phyloP scores from a whole-genome alignment of 2,797 vertebrate genomes.

The Chaetodon trifasciatus region DNA sequence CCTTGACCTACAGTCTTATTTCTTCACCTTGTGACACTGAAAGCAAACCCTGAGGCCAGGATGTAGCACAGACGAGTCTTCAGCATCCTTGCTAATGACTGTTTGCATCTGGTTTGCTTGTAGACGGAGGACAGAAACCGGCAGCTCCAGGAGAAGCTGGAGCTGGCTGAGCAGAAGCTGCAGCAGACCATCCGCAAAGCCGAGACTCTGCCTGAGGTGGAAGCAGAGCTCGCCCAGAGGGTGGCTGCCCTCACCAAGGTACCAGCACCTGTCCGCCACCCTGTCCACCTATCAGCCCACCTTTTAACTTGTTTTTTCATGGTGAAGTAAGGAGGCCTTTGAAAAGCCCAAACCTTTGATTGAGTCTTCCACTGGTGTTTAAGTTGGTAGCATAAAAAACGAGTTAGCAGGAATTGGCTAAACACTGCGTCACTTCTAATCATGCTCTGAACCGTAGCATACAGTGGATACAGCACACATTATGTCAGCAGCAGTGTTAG shows the following conservation, averaged over 20 bases:
- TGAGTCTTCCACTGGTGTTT: background rate
- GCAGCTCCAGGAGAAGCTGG: slow-evolving; percentile 95
- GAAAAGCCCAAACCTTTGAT: background rate
- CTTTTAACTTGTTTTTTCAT: background rate
- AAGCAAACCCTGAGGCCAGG: slow-evolving; percentile 20
- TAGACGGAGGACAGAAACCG: slow-evolving; percentile 95
- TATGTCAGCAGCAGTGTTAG: background rate
- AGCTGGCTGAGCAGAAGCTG: slow-evolving; percentile 96
- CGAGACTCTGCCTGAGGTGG: slow-evolving; percentile 95
- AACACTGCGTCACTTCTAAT: background rate
- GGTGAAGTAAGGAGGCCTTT: background rate
- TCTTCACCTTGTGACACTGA: slow-evolving; percentile 10
- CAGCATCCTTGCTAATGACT: background rate
- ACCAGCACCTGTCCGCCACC: background rate
- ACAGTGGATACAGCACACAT: background rate
- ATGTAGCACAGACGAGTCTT: background rate
- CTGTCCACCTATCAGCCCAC: background rate
- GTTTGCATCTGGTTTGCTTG: slow-evolving; percentile 38
- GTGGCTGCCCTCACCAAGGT: slow-evolving; percentile 97
- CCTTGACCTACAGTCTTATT: background rate
- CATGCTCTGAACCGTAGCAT: background rate
- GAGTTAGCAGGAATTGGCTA: background rate
- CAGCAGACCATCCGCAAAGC: slow-evolving; percentile 97
- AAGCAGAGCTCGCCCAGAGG: slow-evolving; percentile 95
- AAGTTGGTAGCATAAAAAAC: background rate